Conservation (phyloP, 1,140 invertebrate species). For the Parapsyche elsis region DNA sequence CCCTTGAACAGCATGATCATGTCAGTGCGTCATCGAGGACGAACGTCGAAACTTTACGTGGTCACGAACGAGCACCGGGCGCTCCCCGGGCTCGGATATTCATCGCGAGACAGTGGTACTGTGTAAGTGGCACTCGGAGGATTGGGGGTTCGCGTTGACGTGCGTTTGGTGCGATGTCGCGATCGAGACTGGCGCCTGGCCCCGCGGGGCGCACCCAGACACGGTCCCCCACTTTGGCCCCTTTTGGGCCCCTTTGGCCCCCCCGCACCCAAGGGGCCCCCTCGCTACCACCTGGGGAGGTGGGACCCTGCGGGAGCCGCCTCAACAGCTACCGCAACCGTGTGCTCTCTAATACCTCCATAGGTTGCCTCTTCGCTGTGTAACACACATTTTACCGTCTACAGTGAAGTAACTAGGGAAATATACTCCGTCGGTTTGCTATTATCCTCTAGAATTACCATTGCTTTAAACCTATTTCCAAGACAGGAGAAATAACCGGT, state of each 20-base stretch:
- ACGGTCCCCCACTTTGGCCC: conserved; percentile 60
- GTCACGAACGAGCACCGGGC: background rate
- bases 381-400: too few species aligned
- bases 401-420: too few species aligned
- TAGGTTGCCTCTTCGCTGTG: too few species aligned
- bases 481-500: too few species aligned
- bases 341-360: too few species aligned
- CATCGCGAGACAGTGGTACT: too few species aligned
- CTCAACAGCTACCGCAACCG: conserved; percentile 58
- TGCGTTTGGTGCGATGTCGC: conserved; percentile 56
- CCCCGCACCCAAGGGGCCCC: conserved; percentile 40
- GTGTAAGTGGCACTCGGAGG: too few species aligned
- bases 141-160: background rate
- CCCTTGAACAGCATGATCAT: conserved; percentile 82
- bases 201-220: conserved; percentile 44
- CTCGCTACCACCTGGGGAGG: conserved; percentile 12
- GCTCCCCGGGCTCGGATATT: background rate
- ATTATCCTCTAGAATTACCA: too few species aligned
- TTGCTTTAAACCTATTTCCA: too few species aligned
- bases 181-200: conserved; percentile 62
- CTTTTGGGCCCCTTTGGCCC: conserved; percentile 57
- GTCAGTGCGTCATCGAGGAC: conserved; percentile 47
- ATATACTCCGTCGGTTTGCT: too few species aligned
- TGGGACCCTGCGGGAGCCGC: conserved; percentile 58
- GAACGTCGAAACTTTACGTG: background rate